Conservation (phyloP, 2,797 vertebrate species). For the Mus caroli region DNA sequence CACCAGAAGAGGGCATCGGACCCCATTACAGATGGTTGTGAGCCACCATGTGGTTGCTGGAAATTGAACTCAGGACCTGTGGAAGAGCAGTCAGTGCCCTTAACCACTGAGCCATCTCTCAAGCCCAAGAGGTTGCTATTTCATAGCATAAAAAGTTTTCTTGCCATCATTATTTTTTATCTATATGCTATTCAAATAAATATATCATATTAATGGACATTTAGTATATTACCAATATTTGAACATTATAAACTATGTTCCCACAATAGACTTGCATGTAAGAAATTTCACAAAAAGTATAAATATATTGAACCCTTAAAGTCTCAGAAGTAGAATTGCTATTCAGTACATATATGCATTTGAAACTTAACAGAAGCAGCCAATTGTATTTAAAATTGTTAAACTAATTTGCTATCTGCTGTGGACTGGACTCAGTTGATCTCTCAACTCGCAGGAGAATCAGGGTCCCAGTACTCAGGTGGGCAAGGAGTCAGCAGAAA, state of each 20-base stretch:
- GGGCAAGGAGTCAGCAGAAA: no score
- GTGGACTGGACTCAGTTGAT: no score
- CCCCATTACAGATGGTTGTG: no score
- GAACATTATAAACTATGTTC: conserved; percentile 26
- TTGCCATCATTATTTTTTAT: conserved; percentile 7
- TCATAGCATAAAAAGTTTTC: background rate
- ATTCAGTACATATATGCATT: background rate
- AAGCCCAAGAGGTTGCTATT: background rate
- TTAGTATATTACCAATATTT: conserved; percentile 49
- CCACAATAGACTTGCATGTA: background rate
- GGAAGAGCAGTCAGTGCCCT: no score
- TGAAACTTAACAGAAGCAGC: conserved; percentile 49
- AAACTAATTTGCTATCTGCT: background rate
- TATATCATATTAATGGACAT: conserved; percentile 14
- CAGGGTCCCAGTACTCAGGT: no score
- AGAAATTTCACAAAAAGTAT: conserved; percentile 9
- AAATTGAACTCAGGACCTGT: no score
- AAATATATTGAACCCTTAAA: conserved; percentile 29
- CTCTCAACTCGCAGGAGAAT: no score
- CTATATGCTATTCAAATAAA: background rate
- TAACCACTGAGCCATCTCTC: no score
- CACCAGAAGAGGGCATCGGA: no score
- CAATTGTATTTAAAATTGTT: background rate
- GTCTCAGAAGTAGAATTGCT: conserved; percentile 47
- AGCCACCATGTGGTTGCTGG: no score